Base-by-base conservation (phyloP, 2,113 vertebrate genomes). In the Brachypteracias leptosomus region DNA sequence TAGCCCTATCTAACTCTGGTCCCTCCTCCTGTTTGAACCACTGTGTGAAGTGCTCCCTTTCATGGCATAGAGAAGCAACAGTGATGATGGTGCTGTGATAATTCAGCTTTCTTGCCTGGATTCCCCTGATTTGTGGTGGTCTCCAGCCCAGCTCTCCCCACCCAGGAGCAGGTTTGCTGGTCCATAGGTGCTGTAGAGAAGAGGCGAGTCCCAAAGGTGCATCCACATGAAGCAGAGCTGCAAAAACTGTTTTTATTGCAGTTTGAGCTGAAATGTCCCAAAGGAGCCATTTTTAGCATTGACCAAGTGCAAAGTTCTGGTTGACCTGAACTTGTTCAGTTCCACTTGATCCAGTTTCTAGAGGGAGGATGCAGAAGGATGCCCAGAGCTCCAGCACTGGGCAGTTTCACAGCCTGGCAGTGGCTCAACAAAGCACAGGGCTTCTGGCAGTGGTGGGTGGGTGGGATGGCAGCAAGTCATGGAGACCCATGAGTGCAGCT, bases 21-120 rank as follows among this genome's bases (percentile, higher is more conserved):
- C 58, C 72, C 35, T 29, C 33, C 46, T 57, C 59, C 40, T 70
- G 5, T 13, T 84, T 66, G 15, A 38, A 52, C 0, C 5, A 4
- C 33, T 61, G 51, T 68, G 0, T 16, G 59, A 77, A 70, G 55
- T 1, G 17, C 77, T 91, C 25, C 57, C 47, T 66, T 54, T 36
- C 49, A 2, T 1, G 31, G 70, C 31, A 9, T 5, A 4, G 0
- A 10, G 55, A 42, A 66, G 44, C 65, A 22, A 3, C 1, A 13
- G 46, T 0, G 19, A 19, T 33, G 74, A 51, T 6, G 35, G 54
- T 13, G 35, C 67, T 54, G 42, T 8, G 47, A 55, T 46, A 51
- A 28, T 21, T 76, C 9, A 3, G 13, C 6, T 44, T 58, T 75
- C 57, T 44, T 33, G 24, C 16, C 22, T 13, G 18, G 22, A 20